A percentile compares a stretch with the other conserved stretches of the same genome.
Evolutionary conservation across 2,113 vertebrate genomes (phyloP).

Genomic region (human): GRCh38 chr9:74516001-74516500

Average conservation of each 20-base stretch:
- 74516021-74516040: not conserved
- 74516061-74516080: not conserved
- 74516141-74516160: not conserved
- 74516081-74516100: not conserved
- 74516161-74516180: not conserved
- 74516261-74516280: not conserved
- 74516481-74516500: not conserved
- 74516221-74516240: not conserved
- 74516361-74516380: not conserved
- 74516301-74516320: not conserved
- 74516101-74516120: not conserved
- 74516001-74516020: not conserved
- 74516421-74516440: not conserved
- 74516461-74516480: not conserved
- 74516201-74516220: not conserved
- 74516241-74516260: not conserved
- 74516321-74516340: not conserved
- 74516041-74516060: not conserved
- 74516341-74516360: not conserved
- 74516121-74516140: constrained; percentile 6
- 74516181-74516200: not conserved
- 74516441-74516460: not conserved
- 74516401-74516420: not conserved
- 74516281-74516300: not conserved
- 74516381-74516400: not conserved